Evolutionary conservation across 2,113 vertebrate species (phyloP), one percentile per base, ranked within the genome.

Genomic region (Apus apus): DNA sequence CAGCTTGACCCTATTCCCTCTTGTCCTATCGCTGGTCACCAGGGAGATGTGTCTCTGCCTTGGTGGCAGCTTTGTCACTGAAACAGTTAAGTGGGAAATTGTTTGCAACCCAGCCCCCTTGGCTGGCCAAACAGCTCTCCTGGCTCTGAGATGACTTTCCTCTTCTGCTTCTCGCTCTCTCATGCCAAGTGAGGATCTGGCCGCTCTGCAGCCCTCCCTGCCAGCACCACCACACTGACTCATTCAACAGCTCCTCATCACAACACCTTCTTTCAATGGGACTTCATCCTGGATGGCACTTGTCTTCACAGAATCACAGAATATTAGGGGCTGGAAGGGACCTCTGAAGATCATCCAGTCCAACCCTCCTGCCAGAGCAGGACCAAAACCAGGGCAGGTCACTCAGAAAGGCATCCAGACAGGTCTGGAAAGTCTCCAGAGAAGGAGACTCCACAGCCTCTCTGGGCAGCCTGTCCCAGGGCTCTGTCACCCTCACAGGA

Each of bases 181-280:
- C 11, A 5, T 91, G 95, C 94, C 95, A 66, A 26, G 40, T 1
- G 60, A 94, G 92, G 83, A 46, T 36, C 68, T 64, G 72, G 92
- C 75, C 62, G 23, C 26, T 51, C 45, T 3, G 0, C 61, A 56
- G 77, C 76, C 72, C 4, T 4, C 72, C 46, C 17, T 94, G 64
- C 84, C 80, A 94, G 78, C 87, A 6, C 8, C 26, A 83, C 67
- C 38, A 3, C 6, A 9, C 70, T 57, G 89, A 62, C 81, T 70
- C 89, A 71, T 17, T 75, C 95, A 91, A 54, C 94, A 62, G 90
- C 93, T 88, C 91, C 68, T 62, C 70, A 65, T 54, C 86, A 25
- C 84, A 38, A 70, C 80, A 61, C 77, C 62, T 76, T 81, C 66
- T 78, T 67, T 34, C 95, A 94, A 72, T 75, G 81, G 90, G 76